These are phyloP conservation scores for Hystrix cristata DNA, from an alignment of 2,113 vertebrate genomes.

Conservation along the genomic window DNA sequence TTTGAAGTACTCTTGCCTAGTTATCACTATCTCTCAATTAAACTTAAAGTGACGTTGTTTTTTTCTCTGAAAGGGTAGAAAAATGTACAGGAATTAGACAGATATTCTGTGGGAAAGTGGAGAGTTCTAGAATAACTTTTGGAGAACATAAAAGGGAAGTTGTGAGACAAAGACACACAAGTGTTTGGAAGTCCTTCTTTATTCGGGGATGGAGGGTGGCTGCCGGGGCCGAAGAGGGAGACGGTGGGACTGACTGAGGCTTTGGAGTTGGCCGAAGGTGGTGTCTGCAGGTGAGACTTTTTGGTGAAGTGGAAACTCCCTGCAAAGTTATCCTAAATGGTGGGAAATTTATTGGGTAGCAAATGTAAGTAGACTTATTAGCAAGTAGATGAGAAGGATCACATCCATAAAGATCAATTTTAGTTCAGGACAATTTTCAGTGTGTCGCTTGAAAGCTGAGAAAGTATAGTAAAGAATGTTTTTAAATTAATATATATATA, in stretches of 20 bases:
- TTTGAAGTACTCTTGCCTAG: background rate
- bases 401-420: background rate
- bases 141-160: background rate
- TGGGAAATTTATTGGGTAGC: background rate
- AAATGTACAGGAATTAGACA: background rate
- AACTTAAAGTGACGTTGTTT: background rate
- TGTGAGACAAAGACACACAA: background rate
- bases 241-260: rapidly evolving
- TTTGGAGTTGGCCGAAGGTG: background rate
- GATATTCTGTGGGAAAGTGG: background rate
- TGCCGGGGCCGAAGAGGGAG: rapidly evolving
- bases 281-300: background rate
- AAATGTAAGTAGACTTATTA: background rate
- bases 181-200: background rate
- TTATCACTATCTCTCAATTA: background rate
- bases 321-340: background rate
- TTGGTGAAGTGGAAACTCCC: background rate
- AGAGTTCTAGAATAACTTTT: background rate
- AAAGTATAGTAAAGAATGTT: background rate
- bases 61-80: background rate
- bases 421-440: background rate
- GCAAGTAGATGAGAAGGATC: background rate
- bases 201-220: background rate
- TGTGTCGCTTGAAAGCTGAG: background rate
- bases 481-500: background rate